phyloP scores from a whole-genome alignment of 2,113 vertebrate species.

The Menidia beryllina region DNA sequence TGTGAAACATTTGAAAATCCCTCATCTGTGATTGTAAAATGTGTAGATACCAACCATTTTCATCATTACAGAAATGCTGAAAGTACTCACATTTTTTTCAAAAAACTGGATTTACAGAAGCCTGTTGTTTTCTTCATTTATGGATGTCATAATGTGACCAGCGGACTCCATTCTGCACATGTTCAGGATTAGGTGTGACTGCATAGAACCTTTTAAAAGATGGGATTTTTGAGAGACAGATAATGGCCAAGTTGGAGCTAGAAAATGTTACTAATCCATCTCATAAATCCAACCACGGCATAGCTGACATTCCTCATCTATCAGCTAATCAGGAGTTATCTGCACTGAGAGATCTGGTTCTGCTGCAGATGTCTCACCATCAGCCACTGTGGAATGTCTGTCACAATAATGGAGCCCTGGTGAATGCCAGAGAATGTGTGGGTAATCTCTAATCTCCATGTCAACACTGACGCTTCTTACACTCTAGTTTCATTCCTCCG shows the following conservation, averaged over 20 bases:
- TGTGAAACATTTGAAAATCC: no score
- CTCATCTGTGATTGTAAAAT: no score
- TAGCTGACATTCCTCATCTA: conserved; percentile 51
- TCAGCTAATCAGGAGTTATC: conserved; percentile 47
- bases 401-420: conserved; percentile 50
- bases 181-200: background rate
- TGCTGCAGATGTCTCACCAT: background rate
- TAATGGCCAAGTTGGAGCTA: no score
- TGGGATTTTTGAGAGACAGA: background rate
- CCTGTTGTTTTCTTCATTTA: background rate
- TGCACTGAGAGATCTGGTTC: conserved; percentile 1
- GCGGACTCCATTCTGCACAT: background rate
- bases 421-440: background rate
- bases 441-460: background rate
- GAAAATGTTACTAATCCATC: no score
- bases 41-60: no score
- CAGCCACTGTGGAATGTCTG: conserved; percentile 58
- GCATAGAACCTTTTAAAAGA: background rate
- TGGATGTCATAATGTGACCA: background rate
- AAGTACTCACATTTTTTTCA: no score
- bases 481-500: background rate
- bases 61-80: no score
- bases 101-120: background rate
- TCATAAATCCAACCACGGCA: conserved; percentile 11
- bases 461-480: background rate